phyloP scores from a whole-genome alignment of 2,888 invertebrate species.

The Brachylomia viminalis region DNA sequence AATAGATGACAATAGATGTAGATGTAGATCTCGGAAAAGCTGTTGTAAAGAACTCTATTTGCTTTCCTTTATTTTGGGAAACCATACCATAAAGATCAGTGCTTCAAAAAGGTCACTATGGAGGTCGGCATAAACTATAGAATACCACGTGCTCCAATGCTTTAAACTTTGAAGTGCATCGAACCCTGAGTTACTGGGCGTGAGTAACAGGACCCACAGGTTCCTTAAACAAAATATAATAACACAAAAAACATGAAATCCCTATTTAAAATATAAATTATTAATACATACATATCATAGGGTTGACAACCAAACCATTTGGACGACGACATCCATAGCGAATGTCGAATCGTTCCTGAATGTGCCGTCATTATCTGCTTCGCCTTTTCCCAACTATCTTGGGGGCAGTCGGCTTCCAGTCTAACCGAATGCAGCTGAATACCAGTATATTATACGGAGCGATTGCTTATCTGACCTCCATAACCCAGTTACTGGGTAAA shows the following conservation, averaged over 20 bases:
- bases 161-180: background rate
- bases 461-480: too few species aligned
- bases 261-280: too few species aligned
- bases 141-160: background rate
- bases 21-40: background rate
- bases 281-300: background rate
- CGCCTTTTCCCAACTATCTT: too few species aligned
- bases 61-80: background rate
- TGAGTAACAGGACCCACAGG: background rate
- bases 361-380: too few species aligned
- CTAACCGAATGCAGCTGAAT: too few species aligned
- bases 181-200: background rate
- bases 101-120: background rate
- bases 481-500: too few species aligned
- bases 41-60: background rate
- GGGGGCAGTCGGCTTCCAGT: too few species aligned
- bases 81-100: background rate
- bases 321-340: background rate
- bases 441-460: too few species aligned
- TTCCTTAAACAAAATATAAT: background rate
- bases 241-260: background rate
- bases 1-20: background rate
- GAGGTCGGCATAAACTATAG: background rate
- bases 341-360: too few species aligned
- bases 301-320: background rate